These are phyloP conservation scores for Rhinogobio ventralis DNA, from an alignment of 2,797 vertebrate species.

Conservation along the genomic window DNA sequence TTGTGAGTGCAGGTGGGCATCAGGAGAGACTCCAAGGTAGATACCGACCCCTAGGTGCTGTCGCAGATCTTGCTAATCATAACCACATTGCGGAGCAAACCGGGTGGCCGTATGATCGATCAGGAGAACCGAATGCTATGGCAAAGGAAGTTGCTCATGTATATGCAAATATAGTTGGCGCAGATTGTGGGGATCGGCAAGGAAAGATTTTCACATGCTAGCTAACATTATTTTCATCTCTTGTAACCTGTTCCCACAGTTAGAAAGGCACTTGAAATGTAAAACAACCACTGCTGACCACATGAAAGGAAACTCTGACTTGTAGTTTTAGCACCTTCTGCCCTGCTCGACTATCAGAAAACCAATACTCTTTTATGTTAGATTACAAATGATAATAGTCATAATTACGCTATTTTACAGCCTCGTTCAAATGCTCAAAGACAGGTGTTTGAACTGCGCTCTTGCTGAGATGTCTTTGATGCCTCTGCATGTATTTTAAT, in stretches of 20 bases:
- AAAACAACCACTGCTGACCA: slow-evolving; percentile 18
- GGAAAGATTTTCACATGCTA: not conserved
- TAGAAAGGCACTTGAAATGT: not conserved
- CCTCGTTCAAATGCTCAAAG: slow-evolving; percentile 12
- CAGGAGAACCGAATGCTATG: not conserved
- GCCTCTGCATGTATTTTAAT: not conserved
- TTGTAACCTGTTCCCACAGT: slow-evolving; percentile 9
- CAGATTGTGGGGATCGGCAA: not conserved
- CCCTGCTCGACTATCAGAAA: not conserved
- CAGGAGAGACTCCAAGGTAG: slow-evolving; percentile 53
- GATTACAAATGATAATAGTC: slow-evolving; percentile 47
- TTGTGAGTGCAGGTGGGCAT: slow-evolving; percentile 68
- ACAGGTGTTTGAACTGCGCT: not conserved
- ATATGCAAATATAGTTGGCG: slow-evolving; percentile 20
- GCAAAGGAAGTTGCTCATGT: not conserved
- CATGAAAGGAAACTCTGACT: slow-evolving; percentile 12
- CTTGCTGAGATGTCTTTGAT: not conserved
- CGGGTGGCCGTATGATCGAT: not conserved
- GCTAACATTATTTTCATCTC: slow-evolving; percentile 19
- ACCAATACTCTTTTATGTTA: slow-evolving; percentile 20
- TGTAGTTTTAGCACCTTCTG: slow-evolving; percentile 8
- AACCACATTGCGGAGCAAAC: slow-evolving; percentile 46
- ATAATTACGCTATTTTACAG: slow-evolving; percentile 54
- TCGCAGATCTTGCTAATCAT: slow-evolving; percentile 43
- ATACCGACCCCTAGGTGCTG: slow-evolving; percentile 38